Conservation (phyloP, 2,888 invertebrate species). For the Leptinotarsa juncta region DNA sequence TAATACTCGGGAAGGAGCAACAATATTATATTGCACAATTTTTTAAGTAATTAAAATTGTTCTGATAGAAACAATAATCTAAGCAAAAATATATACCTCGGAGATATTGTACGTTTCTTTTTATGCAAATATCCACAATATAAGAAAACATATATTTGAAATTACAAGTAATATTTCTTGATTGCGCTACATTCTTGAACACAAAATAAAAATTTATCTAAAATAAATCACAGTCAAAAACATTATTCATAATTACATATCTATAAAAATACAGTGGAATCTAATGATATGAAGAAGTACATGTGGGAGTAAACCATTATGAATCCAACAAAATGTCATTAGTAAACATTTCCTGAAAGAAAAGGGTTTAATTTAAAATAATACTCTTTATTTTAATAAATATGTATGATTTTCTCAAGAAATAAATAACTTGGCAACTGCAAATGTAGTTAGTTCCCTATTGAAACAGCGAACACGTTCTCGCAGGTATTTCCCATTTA, state of each 20-base stretch:
- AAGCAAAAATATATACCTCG: conserved; percentile 27
- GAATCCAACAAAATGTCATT: background rate
- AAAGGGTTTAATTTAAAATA: too few relatives aligned
- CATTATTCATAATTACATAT: conserved; percentile 50
- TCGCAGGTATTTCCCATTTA: too few relatives aligned
- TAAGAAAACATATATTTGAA: conserved; percentile 36
- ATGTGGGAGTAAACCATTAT: conserved; percentile 22
- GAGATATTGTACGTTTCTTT: conserved; percentile 39
- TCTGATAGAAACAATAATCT: conserved; percentile 41
- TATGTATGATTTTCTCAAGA: background rate
- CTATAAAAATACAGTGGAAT: conserved; percentile 51
- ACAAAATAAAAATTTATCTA: conserved; percentile 40
- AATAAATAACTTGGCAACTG: background rate
- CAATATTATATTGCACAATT: conserved; percentile 52
- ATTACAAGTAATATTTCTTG: conserved; percentile 36
- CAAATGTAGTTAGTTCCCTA: background rate
- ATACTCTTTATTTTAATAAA: background rate
- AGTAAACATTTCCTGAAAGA: too few relatives aligned
- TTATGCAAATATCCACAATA: conserved; percentile 27
- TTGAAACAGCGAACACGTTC: too few relatives aligned
- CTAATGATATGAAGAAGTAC: conserved; percentile 44
- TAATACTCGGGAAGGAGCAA: conserved; percentile 57
- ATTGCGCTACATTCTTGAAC: conserved; percentile 22
- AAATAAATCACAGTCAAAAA: conserved; percentile 59
- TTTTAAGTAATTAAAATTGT: conserved; percentile 35